Evolutionary conservation across 2,113 vertebrate genomes (phyloP), one percentile per base, ranked within the genome.

Genomic region (Centropus unirufus): DNA sequence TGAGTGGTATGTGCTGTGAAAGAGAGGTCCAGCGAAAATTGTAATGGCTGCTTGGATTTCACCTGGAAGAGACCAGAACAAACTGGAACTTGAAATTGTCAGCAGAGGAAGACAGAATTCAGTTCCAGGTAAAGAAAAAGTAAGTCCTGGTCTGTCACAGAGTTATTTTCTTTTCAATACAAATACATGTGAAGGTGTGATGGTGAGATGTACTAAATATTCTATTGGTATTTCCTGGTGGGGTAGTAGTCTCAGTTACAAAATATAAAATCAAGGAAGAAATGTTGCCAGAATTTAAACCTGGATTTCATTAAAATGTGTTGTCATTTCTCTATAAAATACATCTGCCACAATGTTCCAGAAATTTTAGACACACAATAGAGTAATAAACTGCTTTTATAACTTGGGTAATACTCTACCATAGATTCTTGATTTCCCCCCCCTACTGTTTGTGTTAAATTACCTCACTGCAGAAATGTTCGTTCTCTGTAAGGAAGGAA

Each of bases 301-400:
- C 96, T 97, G 96, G 87, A 80, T 96, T 95, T 97, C 95, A 95
- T 97, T 97, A 96, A 93, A 85, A 74, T 0, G 1, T 95, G 78
- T 91, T 95, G 87, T 97, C 89, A 93, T 97, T 93, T 93, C 75
- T 84, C 88, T 90, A 76, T 95, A 95, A 96, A 97, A 94, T 93
- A 89, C 77, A 95, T 95, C 88, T 97, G 92, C 54, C 96, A 91
- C 90, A 89, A 67, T 79, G 74, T 86, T 96, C 81, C 81, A 91
- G 86, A 93, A 97, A 95, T 92, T 85, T 94, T 94, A 93, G 95
- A 91, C 90, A 94, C 95, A 97, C 95, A 95, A 96, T 87, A 95
- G 94, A 86, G 91, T 88, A 88, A 93, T 97, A 97, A 97, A 96
- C 62, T 92, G 68, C 83, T 86, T 94, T 94, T 96, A 92, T 97